Percentiles rank a stretch among this genome's conserved stretches.
Evolutionary conservation across 2,888 invertebrate genomes (phyloP).

Genomic region (Hoplodrina ambigua): DNA sequence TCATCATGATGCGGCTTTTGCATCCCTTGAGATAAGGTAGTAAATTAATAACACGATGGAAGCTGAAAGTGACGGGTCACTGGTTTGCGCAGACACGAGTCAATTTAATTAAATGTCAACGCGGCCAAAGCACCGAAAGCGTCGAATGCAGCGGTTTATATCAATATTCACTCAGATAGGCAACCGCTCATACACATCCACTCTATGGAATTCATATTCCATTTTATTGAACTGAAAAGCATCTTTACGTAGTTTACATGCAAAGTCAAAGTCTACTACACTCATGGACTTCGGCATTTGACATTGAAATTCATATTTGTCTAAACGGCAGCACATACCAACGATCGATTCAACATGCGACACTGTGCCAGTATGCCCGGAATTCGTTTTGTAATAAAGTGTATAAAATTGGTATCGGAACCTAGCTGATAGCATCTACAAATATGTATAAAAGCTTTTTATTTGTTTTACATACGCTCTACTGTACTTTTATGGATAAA

Average conservation of each 20-base stretch:
- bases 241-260: constrained; percentile 25
- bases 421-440: constrained; percentile 39
- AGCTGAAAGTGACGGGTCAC: constrained; percentile 69
- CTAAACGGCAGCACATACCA: constrained; percentile 41
- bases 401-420: constrained; percentile 48
- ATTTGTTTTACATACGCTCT: constrained; percentile 31
- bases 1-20: background rate
- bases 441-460: constrained; percentile 39
- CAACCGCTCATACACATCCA: constrained; percentile 67
- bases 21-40: constrained; percentile 21
- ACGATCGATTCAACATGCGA: constrained; percentile 50
- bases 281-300: constrained; percentile 32
- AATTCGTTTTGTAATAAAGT: constrained; percentile 51
- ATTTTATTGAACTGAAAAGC: constrained; percentile 41
- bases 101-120: constrained; percentile 87
- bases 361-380: constrained; percentile 39
- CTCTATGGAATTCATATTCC: constrained; percentile 61
- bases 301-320: constrained; percentile 66
- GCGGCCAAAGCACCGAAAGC: constrained; percentile 77
- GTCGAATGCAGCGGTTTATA: constrained; percentile 75
- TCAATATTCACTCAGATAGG: constrained; percentile 72
- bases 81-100: constrained; percentile 76
- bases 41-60: constrained; percentile 37
- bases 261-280: constrained; percentile 27
- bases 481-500: constrained; percentile 22